Evolutionary conservation across 2,888 invertebrate genomes (phyloP).

Genomic region (Sicus ferrugineus): DNA sequence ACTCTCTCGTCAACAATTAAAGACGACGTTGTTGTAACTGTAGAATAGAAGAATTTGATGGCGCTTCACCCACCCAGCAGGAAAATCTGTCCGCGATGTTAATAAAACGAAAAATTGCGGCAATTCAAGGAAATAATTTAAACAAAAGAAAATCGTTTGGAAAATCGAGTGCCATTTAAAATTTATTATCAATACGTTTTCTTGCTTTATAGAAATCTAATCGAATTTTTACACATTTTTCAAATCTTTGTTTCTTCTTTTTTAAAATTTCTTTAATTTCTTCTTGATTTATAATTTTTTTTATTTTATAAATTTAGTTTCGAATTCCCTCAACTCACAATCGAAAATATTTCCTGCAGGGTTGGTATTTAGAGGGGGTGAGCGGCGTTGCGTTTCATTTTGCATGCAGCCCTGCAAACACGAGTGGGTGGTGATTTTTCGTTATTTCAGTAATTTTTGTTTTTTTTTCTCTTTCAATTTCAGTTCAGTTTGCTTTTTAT

Average conservation of each 20-base stretch:
- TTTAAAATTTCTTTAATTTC: not conserved
- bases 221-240: too few relatives aligned
- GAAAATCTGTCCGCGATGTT: not conserved
- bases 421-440: not conserved
- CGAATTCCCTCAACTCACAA: too few relatives aligned
- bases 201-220: too few relatives aligned
- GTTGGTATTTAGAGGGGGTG: not conserved
- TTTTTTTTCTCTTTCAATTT: not conserved
- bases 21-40: not conserved
- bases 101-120: not conserved
- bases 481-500: not conserved
- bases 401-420: conserved; percentile 12
- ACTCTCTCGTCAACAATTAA: not conserved
- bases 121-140: not conserved
- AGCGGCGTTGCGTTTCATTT: conserved; percentile 21
- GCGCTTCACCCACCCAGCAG: not conserved
- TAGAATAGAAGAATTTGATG: not conserved
- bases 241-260: too few relatives aligned
- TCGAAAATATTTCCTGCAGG: conserved; percentile 17
- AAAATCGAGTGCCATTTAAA: not conserved
- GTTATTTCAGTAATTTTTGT: conserved; percentile 5
- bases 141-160: not conserved
- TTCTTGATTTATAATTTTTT: not conserved
- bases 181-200: too few relatives aligned
- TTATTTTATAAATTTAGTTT: not conserved